Base-by-base conservation (phyloP, 2,888 invertebrate genomes). In the Elegia similella region DNA sequence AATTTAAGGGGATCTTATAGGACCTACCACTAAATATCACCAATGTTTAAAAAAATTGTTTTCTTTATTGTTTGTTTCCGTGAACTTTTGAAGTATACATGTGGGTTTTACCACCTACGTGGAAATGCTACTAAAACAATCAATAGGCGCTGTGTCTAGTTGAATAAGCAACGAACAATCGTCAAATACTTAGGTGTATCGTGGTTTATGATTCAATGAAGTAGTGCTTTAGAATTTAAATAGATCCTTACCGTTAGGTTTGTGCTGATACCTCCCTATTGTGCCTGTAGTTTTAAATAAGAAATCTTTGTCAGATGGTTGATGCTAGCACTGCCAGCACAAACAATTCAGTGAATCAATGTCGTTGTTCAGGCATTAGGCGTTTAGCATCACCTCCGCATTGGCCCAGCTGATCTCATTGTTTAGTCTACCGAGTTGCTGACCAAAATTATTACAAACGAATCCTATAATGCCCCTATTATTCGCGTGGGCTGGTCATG, bases 341-440 rank as follows among this genome's bases (percentile, higher is more conserved):
- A 34, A 50, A 50, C 38, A 50, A 16, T 34, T 5, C 34, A 48
- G 48, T 70, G 69, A 83, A 81, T 74, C 76, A 70, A 73, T 77
- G 81, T 82, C 82, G 77, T 78, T 82, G 81, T 78, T 75, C 71
- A 68, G 69, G 65, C 69, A 71, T 59, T 73, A 69, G 66, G 65
- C 68, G 65, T 62, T 66, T 70, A 70, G 70, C 70, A 71, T 68
- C 73, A 75, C 68, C 65, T 66, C 72, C 70, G 70, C 69, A 68
- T 68, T 72, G 23, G 66, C 65, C 69, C 78, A 78, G 80, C 82
- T 90, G 89, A 89, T 85, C 84, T 88, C 89, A 90, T 88, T 90
- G 90, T 89, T 90, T 90, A 89, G 90, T 90, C 90, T 90, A 86
- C 84, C 60, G 66, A 60, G 71, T 68, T 76, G 78, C 70, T 68